A percentile compares a stretch with the other conserved stretches of the same genome.
Evolutionary conservation across 1,140 invertebrate species (phyloP).

Genomic region (Neodiprion pinetum): DNA sequence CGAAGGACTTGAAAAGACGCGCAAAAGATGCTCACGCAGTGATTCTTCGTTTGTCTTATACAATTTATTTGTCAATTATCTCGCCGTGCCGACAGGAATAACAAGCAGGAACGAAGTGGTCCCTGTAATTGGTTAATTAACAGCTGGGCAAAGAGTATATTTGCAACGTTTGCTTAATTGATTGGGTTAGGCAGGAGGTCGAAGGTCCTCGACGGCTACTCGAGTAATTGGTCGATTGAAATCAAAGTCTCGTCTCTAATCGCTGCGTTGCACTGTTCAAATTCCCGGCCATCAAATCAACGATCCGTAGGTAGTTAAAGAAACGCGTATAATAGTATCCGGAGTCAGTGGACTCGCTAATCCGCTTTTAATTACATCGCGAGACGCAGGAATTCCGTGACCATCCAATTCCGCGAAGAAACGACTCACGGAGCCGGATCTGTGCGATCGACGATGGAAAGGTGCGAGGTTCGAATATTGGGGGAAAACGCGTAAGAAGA

Average conservation of each 20-base stretch:
- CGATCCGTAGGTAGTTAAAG: too few species aligned
- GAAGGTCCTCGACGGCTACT: not conserved
- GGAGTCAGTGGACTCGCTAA: not conserved
- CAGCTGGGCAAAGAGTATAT: not conserved
- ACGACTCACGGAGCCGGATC: too few species aligned
- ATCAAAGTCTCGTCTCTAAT: not conserved
- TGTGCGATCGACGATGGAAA: too few species aligned
- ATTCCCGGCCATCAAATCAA: not conserved
- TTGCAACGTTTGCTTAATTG: conserved; percentile 2
- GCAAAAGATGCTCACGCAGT: not conserved
- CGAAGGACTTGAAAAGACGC: too few species aligned
- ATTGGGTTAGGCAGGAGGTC: not conserved
- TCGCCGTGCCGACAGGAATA: not conserved
- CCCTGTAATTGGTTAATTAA: not conserved
- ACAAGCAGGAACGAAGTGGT: not conserved
- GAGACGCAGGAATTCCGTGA: too few species aligned
- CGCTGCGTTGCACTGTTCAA: not conserved
- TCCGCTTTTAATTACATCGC: not conserved
- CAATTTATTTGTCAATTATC: not conserved
- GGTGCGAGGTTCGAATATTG: too few species aligned
- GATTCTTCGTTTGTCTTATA: not conserved
- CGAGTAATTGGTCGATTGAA: not conserved
- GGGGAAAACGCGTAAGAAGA: not conserved
- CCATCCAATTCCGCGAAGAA: too few species aligned
- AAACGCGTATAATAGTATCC: not conserved